A percentile compares a stretch with the other conserved stretches of the same genome.
Conservation (phyloP, 2,113 vertebrate species). For the Amphiprion percula region DNA sequence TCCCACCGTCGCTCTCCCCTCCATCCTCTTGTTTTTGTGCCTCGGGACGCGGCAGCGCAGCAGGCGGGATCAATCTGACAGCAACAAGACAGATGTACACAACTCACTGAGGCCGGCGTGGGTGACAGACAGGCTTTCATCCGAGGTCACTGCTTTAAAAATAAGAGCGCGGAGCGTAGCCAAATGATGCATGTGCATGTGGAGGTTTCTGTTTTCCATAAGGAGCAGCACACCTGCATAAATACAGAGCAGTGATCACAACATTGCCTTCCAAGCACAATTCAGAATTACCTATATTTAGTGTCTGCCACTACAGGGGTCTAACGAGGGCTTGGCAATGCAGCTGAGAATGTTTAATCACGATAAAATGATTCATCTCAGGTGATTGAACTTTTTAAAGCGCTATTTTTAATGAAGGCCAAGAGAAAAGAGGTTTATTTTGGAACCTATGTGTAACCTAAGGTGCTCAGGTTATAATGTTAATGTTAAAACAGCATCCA, state of each 20-base stretch:
- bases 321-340: neutral
- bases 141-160: conserved; percentile 33
- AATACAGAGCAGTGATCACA: neutral
- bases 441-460: too few relatives aligned
- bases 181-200: neutral
- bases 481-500: conserved; percentile 48
- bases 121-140: conserved; percentile 33
- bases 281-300: conserved; percentile 47
- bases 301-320: neutral
- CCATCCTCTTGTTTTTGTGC: conserved; percentile 17
- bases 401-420: too few relatives aligned
- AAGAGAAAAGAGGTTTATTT: too few relatives aligned
- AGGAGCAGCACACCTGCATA: neutral
- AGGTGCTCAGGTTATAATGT: too few relatives aligned
- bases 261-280: conserved; percentile 39
- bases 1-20: conserved; percentile 12
- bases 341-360: too few relatives aligned
- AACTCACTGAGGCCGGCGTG: neutral
- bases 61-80: conserved; percentile 53
- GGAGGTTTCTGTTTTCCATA: neutral
- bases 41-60: conserved; percentile 24
- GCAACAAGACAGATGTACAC: conserved; percentile 20
- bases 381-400: too few relatives aligned
- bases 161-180: neutral
- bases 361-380: too few relatives aligned